Base-by-base conservation (phyloP, 1,140 invertebrate genomes). In the Pseudobourletiella spinata region DNA sequence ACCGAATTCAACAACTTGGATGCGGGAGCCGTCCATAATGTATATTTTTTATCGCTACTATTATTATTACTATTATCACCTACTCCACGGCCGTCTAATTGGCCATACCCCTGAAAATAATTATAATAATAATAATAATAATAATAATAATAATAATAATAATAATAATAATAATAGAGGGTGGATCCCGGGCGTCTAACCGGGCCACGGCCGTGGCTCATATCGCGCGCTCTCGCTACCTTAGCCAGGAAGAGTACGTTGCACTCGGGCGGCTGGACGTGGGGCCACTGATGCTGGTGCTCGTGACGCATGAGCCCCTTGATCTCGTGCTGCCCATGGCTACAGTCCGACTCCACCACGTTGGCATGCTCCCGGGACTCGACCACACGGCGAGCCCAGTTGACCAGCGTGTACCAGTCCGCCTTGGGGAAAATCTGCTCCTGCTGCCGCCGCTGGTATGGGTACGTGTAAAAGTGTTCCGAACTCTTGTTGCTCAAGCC, bases 161-260 rank as follows among this genome's bases (percentile, higher is more conserved):
- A n/a, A n/a, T n/a, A n/a, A n/a, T n/a, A n/a, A n/a, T n/a, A n/a
- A n/a, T n/a, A n/a, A n/a, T n/a, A n/a, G n/a, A n/a, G n/a, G n/a
- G n/a, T n/a, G n/a, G n/a, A n/a, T n/a, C n/a, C n/a, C n/a, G n/a
- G n/a, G n/a, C n/a, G n/a, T n/a, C n/a, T n/a, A n/a, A n/a, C n/a
- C n/a, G n/a, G n/a, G n/a, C n/a, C n/a, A n/a, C n/a, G n/a, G n/a
- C n/a, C n/a, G n/a, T n/a, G n/a, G n/a, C n/a, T n/a, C n/a, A n/a
- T n/a, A n/a, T n/a, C n/a, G n/a, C n/a, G n/a, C n/a, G n/a, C n/a
- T n/a, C n/a, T n/a, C n/a, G n/a, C n/a, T 59, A 70, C 68, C 60
- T 70, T 70, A 22, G 68, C 68, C 25, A 70, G 63, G 58, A 70
- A 70, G 24, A 70, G 65, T 6, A 70, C 68, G 61, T 70, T 70